Evolutionary conservation across 2,113 vertebrate species (phyloP).

Genomic region (Pteropus alecto): DNA sequence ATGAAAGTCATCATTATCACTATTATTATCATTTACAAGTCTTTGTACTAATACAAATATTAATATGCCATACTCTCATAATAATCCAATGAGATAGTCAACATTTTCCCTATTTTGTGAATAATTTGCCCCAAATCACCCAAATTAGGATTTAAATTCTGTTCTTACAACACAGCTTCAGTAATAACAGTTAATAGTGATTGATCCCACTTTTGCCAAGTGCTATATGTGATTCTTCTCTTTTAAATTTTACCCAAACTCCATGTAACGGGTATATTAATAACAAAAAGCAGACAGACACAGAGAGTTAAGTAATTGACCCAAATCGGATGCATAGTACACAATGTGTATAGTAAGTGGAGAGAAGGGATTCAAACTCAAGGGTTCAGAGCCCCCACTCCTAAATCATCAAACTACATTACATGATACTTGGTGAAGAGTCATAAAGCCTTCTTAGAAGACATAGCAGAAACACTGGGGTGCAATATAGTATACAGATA

Average conservation of each 20-base stretch:
- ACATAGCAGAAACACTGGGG: background rate
- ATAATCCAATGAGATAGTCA: background rate
- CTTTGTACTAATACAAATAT: background rate
- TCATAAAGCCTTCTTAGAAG: background rate
- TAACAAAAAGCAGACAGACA: background rate
- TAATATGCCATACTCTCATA: background rate
- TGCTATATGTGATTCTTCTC: background rate
- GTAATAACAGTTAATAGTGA: background rate
- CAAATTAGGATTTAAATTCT: background rate
- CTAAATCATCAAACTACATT: background rate
- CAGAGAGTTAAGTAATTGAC: background rate
- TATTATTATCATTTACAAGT: background rate
- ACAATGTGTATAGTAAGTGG: background rate
- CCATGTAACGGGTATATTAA: background rate
- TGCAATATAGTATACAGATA: background rate
- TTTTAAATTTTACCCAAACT: background rate
- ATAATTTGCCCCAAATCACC: background rate
- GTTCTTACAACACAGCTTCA: background rate
- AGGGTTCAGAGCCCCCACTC: background rate
- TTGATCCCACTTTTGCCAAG: background rate
- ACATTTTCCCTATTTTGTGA: background rate
- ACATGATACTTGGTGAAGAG: background rate
- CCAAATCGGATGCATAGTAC: background rate
- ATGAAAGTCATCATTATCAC: background rate
- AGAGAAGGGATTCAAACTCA: background rate